Conservation (phyloP, 2,797 vertebrate genomes). For the Sebastes taczanowskii region DNA sequence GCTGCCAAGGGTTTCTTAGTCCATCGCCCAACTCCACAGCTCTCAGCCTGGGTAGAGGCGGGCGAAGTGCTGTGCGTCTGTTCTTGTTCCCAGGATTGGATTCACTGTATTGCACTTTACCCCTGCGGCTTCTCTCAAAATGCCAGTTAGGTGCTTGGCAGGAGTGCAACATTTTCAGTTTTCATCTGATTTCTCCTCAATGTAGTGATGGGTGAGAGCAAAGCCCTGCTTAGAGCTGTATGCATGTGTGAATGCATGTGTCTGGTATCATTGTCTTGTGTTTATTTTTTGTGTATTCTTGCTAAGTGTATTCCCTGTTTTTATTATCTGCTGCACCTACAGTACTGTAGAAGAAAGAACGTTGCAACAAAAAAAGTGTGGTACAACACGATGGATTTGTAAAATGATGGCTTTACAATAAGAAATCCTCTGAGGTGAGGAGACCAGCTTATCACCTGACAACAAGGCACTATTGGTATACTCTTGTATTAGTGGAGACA, state of each 20-base stretch:
- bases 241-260: neutral
- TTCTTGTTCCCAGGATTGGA: constrained; percentile 55
- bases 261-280: neutral
- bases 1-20: constrained; percentile 56
- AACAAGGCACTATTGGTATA: neutral
- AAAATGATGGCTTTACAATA: neutral
- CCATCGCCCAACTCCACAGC: constrained; percentile 39
- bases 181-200: constrained; percentile 19
- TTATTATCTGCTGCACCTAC: neutral
- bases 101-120: constrained; percentile 41
- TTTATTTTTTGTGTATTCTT: neutral
- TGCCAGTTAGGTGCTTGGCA: constrained; percentile 55
- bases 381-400: neutral
- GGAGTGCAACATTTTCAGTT: constrained; percentile 38
- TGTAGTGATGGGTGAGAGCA: constrained; percentile 7
- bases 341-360: neutral
- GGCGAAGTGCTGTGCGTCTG: constrained; percentile 37
- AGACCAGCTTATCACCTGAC: neutral
- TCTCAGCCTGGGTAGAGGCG: constrained; percentile 44
- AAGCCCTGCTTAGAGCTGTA: neutral
- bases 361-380: neutral
- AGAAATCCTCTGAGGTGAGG: neutral
- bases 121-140: constrained; percentile 48
- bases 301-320: neutral
- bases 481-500: neutral